phyloP scores from a whole-genome alignment of 1,140 invertebrate species.

The Rhynchophorus ferrugineus region DNA sequence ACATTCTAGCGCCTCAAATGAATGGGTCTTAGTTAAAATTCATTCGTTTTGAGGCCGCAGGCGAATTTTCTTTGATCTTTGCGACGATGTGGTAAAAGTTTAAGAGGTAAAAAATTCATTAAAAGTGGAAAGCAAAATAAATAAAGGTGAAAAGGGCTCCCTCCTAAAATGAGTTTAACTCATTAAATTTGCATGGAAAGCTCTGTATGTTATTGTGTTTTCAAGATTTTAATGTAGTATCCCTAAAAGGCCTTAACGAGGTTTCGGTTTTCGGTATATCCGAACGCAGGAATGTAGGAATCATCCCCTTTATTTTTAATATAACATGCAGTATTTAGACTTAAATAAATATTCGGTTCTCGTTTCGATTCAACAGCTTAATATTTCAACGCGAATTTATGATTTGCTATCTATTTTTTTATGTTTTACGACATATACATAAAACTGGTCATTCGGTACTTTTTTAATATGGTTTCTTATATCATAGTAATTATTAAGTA shows the following conservation, averaged over 20 bases:
- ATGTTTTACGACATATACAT: too few species aligned
- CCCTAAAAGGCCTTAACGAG: not conserved
- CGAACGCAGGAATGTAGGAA: too few species aligned
- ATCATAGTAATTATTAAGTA: too few species aligned
- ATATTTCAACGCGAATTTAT: too few species aligned
- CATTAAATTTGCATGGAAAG: slow-evolving; percentile 17
- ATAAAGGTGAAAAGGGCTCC: slow-evolving; percentile 6
- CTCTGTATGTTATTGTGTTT: slow-evolving; percentile 5
- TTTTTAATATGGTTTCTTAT: too few species aligned
- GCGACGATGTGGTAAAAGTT: slow-evolving; percentile 16
- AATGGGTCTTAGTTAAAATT: slow-evolving; percentile 23
- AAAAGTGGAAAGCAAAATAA: slow-evolving; percentile 22
- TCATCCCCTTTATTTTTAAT: too few species aligned
- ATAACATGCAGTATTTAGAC: too few species aligned
- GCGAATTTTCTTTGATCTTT: slow-evolving; percentile 18
- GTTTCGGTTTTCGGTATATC: not conserved
- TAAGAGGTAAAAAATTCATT: slow-evolving; percentile 22
- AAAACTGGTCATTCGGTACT: too few species aligned
- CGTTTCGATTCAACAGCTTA: too few species aligned
- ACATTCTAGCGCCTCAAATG: slow-evolving; percentile 14
- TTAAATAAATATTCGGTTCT: too few species aligned
- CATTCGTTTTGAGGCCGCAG: slow-evolving; percentile 14
- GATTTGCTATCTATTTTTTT: too few species aligned
- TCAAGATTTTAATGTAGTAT: slow-evolving; percentile 1
- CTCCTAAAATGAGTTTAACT: slow-evolving; percentile 11